Evolutionary conservation across 35 echinoderm and acorn worm species (phyloP).

Genomic region (Chiridota heheva): DNA sequence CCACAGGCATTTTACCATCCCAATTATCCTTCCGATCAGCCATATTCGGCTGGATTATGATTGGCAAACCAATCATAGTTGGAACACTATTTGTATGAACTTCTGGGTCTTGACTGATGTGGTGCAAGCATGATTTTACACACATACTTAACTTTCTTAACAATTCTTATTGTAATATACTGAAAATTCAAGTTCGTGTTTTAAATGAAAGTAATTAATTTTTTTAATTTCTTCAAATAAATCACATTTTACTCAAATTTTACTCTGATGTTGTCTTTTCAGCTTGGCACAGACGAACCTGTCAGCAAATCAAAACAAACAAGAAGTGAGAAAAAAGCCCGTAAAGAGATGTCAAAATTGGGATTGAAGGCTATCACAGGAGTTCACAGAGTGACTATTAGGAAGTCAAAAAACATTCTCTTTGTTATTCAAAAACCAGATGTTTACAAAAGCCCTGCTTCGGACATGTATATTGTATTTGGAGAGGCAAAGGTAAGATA

Average conservation of each 20-base stretch:
- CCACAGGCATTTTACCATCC: too few relatives aligned
- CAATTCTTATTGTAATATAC: background rate
- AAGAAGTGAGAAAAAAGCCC: conserved; percentile 85
- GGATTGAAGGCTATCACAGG: conserved; percentile 71
- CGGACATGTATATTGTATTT: conserved; percentile 95
- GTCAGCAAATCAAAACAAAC: conserved; percentile 87
- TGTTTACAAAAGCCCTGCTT: conserved; percentile 89
- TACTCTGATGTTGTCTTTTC: background rate
- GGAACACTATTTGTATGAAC: too few relatives aligned
- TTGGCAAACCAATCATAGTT: too few relatives aligned
- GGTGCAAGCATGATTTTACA: background rate
- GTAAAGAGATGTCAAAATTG: conserved; percentile 62
- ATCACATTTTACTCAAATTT: background rate
- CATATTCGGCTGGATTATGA: too few relatives aligned
- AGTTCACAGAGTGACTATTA: conserved; percentile 72
- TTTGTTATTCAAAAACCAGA: conserved; percentile 94
- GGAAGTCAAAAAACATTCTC: conserved; percentile 96
- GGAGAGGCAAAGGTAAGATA: conserved; percentile 93
- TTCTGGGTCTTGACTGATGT: background rate
- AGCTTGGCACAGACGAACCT: conserved; percentile 83
- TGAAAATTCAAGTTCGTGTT: background rate
- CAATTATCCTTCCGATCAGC: too few relatives aligned
- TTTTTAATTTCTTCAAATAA: background rate
- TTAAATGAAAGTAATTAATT: background rate
- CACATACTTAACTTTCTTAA: background rate